A percentile compares a stretch with the other conserved stretches of the same genome.
These are phyloP conservation scores for Agrotis ipsilon DNA, from an alignment of 2,888 invertebrate species.

Conservation along the genomic window DNA sequence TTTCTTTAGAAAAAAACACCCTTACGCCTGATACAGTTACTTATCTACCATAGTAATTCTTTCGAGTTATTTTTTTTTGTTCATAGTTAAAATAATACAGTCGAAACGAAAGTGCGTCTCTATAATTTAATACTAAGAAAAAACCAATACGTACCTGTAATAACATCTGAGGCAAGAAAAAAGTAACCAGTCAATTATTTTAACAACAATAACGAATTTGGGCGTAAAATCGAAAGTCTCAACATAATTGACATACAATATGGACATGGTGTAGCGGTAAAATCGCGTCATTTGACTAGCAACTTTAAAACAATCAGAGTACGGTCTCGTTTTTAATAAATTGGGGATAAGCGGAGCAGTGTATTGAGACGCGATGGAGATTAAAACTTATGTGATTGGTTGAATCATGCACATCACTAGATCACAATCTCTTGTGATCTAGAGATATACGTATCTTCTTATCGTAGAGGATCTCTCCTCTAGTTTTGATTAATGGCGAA, in stretches of 20 bases:
- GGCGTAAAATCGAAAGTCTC: neutral
- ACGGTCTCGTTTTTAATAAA: neutral
- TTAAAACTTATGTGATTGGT: neutral
- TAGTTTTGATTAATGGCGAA: too few species aligned
- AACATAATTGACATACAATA: neutral
- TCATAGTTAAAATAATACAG: too few species aligned
- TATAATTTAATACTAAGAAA: neutral
- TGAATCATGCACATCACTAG: neutral
- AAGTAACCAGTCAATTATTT: slow-evolving; percentile 4
- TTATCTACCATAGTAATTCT: too few species aligned
- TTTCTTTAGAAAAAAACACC: too few species aligned
- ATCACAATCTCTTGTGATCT: too few species aligned
- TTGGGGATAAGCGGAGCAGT: neutral
- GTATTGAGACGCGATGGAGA: neutral
- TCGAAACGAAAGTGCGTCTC: too few species aligned
- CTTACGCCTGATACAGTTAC: too few species aligned
- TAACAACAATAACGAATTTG: neutral
- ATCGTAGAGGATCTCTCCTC: too few species aligned
- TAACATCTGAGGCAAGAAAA: slow-evolving; percentile 40
- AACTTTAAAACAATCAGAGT: neutral
- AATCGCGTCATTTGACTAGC: neutral
- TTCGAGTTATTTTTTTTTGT: neutral
- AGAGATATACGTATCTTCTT: too few species aligned
- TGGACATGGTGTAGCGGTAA: neutral
- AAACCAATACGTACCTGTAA: slow-evolving; percentile 24